Evolutionary conservation across 92 coral and sea anemone genomes (phyloP), one percentile per base, ranked within the genome.

Genomic region (Parazoanthus atlanticus): DNA sequence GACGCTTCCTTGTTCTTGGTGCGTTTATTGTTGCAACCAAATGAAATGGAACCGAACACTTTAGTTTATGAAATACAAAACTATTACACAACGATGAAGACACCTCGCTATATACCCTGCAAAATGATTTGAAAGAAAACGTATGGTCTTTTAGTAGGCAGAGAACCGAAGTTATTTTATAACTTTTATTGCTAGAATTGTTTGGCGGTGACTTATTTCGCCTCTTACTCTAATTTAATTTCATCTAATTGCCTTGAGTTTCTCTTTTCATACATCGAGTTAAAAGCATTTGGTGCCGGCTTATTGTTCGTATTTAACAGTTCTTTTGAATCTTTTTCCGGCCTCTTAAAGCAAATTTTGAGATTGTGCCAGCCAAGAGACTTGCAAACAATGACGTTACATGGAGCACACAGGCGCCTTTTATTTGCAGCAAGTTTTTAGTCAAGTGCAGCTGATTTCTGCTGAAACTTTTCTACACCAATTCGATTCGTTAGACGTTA

Each of bases 281-380:
- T 84, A 84, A 84, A 84, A 84, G 87, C 78, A 70, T 84, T 84
- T 84, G 78, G 78, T 84, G 41, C 65, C 78, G 64, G 65, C 43
- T 71, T 65, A 70, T 43, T 84, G 77, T 69, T 84, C 87, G 40
- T 28, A 28, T 84, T 84, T 43, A 84, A 70, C 66, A 84, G 76
- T 84, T 71, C 87, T 84, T 84, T 84, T 84, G 49, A 84, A 71
- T 71, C 66, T 84, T 70, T 78, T 84, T 84, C 87, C 87, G 87
- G 87, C 64, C 87, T 84, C 87, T 84, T 84, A 84, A 84, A 70
- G 34, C 40, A 70, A 40, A 38, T 70, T 84, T 52, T 70, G 78
- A 84, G 87, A 84, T 84, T 84, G 87, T 38, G 77, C 86, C 30
- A 26, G n/a, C 41, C 28, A 46, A 70, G 38, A 46, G 67, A 84